phyloP scores from a whole-genome alignment of 2,797 vertebrate genomes.

The Esox lucius region DNA sequence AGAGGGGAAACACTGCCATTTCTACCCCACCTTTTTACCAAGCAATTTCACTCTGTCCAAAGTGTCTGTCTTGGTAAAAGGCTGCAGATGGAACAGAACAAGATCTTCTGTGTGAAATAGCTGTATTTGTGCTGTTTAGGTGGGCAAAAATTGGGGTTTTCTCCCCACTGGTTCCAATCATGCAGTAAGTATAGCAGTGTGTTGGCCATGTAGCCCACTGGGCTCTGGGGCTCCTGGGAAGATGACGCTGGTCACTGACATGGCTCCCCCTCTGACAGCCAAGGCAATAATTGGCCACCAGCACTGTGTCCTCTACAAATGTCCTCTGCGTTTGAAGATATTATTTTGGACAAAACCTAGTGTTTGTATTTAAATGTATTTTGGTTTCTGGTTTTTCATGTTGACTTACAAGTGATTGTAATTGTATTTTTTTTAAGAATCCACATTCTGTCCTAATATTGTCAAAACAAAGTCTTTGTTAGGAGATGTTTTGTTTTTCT shows the following conservation, averaged over 20 bases:
- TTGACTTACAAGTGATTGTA: neutral
- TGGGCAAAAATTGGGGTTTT: conserved; percentile 40
- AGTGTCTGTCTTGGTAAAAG: conserved; percentile 48
- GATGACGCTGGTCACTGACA: neutral
- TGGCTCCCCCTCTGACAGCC: neutral
- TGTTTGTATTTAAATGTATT: neutral
- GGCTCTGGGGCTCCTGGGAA: conserved; percentile 9
- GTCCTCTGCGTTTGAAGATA: conserved; percentile 47
- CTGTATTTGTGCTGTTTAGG: conserved; percentile 38
- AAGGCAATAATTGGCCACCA: conserved; percentile 4
- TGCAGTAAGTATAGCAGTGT: conserved; percentile 24
- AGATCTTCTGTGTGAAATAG: conserved; percentile 40
- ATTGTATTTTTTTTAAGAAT: conserved; percentile 14
- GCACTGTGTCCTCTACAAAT: conserved; percentile 29
- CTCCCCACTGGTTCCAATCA: conserved; percentile 37
- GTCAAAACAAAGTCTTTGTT: conserved; percentile 12
- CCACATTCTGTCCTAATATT: conserved; percentile 43
- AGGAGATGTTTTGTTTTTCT: conserved; percentile 21
- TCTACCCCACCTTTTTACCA: conserved; percentile 53
- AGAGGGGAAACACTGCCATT: conserved; percentile 48
- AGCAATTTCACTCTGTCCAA: conserved; percentile 42
- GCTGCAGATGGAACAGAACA: conserved; percentile 27
- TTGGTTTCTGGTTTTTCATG: neutral
- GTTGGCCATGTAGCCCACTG: conserved; percentile 16
- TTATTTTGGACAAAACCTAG: conserved; percentile 36